Conservation (phyloP, 2,797 vertebrate genomes). For the Melanotaenia maccullochi region DNA sequence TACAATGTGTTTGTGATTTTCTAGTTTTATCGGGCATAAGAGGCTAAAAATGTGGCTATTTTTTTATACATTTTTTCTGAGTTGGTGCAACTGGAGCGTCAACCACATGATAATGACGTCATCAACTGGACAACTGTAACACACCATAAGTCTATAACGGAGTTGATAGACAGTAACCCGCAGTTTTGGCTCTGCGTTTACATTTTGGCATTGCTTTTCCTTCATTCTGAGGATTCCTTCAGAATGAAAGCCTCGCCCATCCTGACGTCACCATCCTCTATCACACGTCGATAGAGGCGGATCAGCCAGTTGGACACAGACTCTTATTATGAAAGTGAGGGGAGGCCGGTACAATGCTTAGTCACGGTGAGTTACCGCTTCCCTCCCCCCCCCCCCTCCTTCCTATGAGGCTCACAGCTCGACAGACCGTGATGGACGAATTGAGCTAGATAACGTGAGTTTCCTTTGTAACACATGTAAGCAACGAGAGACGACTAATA, state of each 20-base stretch:
- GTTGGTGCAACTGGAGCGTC: too few species aligned
- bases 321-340: slow-evolving; percentile 86
- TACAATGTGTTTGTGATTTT: too few species aligned
- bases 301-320: background rate
- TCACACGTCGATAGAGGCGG: slow-evolving; percentile 20
- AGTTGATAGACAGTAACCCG: slow-evolving; percentile 44
- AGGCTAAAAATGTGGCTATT: too few species aligned
- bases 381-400: slow-evolving; percentile 49
- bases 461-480: slow-evolving; percentile 27
- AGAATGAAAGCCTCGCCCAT: slow-evolving; percentile 67
- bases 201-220: slow-evolving; percentile 37
- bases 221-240: slow-evolving; percentile 48
- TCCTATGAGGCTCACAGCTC: slow-evolving; percentile 71
- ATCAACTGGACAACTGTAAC: too few species aligned
- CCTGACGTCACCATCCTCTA: background rate
- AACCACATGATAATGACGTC: too few species aligned
- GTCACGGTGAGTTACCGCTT: slow-evolving; percentile 90
- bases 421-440: slow-evolving; percentile 67
- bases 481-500: background rate
- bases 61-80: too few species aligned
- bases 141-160: background rate
- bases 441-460: slow-evolving; percentile 67
- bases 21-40: too few species aligned
- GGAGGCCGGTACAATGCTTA: slow-evolving; percentile 86
- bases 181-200: slow-evolving; percentile 36